Conservation (phyloP, 1,140 invertebrate genomes). For the Drosophila willistoni region DNA sequence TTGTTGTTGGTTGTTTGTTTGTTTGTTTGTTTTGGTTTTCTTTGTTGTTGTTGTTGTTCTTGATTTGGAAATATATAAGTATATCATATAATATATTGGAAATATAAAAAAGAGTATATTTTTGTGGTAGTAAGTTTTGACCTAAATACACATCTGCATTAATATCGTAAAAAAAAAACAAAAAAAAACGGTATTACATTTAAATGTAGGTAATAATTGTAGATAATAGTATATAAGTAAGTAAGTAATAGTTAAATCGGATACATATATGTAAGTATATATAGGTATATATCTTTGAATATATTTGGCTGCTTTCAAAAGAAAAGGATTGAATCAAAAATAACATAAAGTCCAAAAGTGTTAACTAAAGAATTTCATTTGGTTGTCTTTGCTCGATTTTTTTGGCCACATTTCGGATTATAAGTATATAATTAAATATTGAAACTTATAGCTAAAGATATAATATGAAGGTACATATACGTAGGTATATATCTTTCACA, state of each 20-base stretch:
- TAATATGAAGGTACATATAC: conserved; percentile 4
- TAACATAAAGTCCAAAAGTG: conserved; percentile 36
- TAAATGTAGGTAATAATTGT: conserved; percentile 32
- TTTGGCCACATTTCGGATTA: background rate
- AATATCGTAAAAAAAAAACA: conserved; percentile 66
- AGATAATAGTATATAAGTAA: conserved; percentile 43
- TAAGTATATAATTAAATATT: background rate
- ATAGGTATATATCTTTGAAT: conserved; percentile 54
- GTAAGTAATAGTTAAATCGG: conserved; percentile 49
- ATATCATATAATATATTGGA: background rate
- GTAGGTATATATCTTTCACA: conserved; percentile 10
- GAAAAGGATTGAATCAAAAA: conserved; percentile 21
- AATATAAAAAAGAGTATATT: conserved; percentile 19
- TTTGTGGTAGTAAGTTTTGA: conserved; percentile 45
- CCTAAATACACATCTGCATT: conserved; percentile 76
- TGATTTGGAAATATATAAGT: conserved; percentile 4
- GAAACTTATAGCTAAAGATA: conserved; percentile 9
- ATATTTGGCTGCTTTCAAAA: conserved; percentile 50
- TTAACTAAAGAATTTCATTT: conserved; percentile 17
- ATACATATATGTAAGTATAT: conserved; percentile 52
- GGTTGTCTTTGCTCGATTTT: background rate
- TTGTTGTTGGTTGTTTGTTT: conserved; percentile 63
- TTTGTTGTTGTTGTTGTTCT: conserved; percentile 27
- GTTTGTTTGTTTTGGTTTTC: conserved; percentile 22
- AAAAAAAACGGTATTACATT: conserved; percentile 57